Conservation (phyloP, 1,140 invertebrate genomes). For the Halyomorpha halys region DNA sequence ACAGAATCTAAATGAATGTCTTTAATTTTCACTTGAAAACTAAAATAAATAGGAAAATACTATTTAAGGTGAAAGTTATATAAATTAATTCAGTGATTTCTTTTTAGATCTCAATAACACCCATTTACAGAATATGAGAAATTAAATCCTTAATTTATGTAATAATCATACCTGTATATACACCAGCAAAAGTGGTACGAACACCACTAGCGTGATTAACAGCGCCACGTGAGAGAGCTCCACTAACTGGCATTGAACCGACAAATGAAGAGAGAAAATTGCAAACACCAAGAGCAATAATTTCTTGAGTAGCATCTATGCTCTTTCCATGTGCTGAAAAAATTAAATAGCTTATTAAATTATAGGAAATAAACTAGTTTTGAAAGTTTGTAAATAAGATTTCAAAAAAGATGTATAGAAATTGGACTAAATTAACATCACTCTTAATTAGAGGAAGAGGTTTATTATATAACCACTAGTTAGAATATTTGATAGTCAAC, state of each 20-base stretch:
- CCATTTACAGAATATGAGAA: neutral
- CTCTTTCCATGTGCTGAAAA: conserved; percentile 48
- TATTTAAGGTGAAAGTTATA: too few species aligned
- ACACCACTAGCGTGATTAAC: conserved; percentile 81
- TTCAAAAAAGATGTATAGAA: too few species aligned
- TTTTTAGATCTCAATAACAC: neutral
- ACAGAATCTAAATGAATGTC: too few species aligned
- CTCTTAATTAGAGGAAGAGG: too few species aligned
- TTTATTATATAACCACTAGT: too few species aligned
- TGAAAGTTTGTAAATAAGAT: too few species aligned
- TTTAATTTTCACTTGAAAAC: too few species aligned
- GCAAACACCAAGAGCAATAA: conserved; percentile 64
- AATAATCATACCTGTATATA: conserved; percentile 54
- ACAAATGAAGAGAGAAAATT: conserved; percentile 79
- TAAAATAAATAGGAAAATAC: too few species aligned
- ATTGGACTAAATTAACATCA: too few species aligned
- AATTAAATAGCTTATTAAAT: too few species aligned
- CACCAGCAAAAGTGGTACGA: conserved; percentile 62
- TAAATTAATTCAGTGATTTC: neutral
- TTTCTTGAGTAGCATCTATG: conserved; percentile 68
- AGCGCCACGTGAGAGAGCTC: conserved; percentile 69
- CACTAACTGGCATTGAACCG: conserved; percentile 74
- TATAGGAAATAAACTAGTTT: too few species aligned
- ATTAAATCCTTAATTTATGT: neutral
- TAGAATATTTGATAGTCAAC: too few species aligned